phyloP scores from a whole-genome alignment of 2,888 invertebrate species.

The Unio delphinus region DNA sequence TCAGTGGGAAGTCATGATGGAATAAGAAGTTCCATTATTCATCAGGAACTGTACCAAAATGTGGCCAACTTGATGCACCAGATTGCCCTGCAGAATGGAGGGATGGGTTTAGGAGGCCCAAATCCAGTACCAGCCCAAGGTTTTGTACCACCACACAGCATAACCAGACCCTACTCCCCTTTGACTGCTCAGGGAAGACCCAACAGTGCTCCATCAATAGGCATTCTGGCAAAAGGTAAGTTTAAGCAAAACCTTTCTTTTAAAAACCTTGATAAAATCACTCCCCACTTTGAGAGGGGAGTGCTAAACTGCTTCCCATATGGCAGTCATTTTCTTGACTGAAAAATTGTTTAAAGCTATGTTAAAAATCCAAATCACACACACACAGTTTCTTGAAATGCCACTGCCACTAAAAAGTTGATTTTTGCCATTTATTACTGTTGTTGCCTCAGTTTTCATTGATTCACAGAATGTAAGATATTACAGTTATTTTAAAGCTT shows the following conservation, averaged over 20 bases:
- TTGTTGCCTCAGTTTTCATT: not conserved
- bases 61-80: slow-evolving; percentile 46
- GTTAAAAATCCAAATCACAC: too few species aligned
- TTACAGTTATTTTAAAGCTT: too few species aligned
- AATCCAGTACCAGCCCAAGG: slow-evolving; percentile 28
- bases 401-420: not conserved
- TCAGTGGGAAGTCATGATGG: slow-evolving; percentile 23
- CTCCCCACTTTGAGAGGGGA: not conserved
- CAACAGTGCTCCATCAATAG: slow-evolving; percentile 64
- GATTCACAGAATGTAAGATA: too few species aligned
- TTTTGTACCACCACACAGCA: slow-evolving; percentile 29
- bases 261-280: not conserved
- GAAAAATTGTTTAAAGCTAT: too few species aligned
- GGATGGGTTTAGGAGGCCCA: slow-evolving; percentile 25
- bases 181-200: slow-evolving; percentile 58
- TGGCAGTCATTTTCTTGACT: too few species aligned
- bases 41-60: slow-evolving; percentile 43
- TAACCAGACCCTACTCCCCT: slow-evolving; percentile 53
- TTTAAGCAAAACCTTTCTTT: not conserved
- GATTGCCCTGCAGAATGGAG: slow-evolving; percentile 39
- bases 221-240: slow-evolving; percentile 62
- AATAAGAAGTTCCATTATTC: slow-evolving; percentile 31
- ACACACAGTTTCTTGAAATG: not conserved
- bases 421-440: not conserved
- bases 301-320: not conserved